Percentiles rank a stretch among this genome's conserved stretches.
Evolutionary conservation across 2,797 vertebrate genomes (phyloP).

Genomic region (Pantherophis vulpinus): DNA sequence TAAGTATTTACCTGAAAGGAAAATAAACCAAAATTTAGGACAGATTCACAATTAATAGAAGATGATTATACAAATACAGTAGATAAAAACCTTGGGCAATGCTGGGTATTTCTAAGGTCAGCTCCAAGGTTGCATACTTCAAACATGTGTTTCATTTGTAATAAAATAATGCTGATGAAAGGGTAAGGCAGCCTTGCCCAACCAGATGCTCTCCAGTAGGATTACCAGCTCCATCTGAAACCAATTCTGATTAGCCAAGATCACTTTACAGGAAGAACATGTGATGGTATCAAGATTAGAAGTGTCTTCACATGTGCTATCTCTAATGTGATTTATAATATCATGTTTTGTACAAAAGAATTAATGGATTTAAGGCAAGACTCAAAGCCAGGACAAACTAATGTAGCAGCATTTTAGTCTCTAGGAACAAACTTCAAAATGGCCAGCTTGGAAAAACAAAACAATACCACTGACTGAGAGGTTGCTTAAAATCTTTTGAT

Average conservation of each 20-base stretch:
- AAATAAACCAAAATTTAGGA: neutral
- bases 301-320: neutral
- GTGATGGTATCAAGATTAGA: neutral
- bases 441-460: neutral
- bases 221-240: neutral
- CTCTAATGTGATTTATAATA: neutral
- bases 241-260: neutral
- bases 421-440: neutral
- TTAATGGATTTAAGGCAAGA: neutral
- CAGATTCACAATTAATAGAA: neutral
- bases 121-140: neutral
- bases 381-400: neutral
- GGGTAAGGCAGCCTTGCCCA: neutral
- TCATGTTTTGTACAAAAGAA: neutral
- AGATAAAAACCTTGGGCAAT: neutral
- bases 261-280: neutral
- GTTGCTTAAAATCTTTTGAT: neutral
- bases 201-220: neutral
- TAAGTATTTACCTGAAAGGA: neutral
- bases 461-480: neutral
- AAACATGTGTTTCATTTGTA: neutral
- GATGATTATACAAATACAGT: neutral
- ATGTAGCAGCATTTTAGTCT: neutral
- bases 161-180: neutral
- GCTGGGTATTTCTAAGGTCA: neutral